A percentile compares a stretch with the other conserved stretches of the same genome.
These are phyloP conservation scores for Stomorhina lunata DNA, from an alignment of 2,888 invertebrate genomes.

Conservation along the genomic window DNA sequence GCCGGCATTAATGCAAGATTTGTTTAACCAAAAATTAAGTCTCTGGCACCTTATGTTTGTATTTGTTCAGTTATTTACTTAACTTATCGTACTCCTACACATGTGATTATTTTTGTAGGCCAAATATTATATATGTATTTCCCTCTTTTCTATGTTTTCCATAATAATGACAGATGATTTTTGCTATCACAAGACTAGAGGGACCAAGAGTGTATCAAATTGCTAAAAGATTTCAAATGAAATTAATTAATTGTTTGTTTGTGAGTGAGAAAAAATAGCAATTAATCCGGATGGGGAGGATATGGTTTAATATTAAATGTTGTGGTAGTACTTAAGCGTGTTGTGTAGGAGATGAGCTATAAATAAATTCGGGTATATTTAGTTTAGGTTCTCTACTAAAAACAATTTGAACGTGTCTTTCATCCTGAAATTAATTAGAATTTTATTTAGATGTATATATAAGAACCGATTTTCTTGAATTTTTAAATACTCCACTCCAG, in stretches of 20 bases:
- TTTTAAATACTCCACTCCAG: too few species aligned
- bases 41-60: background rate
- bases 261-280: background rate
- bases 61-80: constrained; percentile 8
- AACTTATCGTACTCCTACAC: background rate
- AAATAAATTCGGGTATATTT: too few species aligned
- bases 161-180: background rate
- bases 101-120: background rate
- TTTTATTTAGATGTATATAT: too few species aligned
- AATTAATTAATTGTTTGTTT: background rate
- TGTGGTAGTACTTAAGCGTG: background rate
- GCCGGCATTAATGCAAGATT: constrained; percentile 24
- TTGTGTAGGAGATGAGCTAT: background rate
- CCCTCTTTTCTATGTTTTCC: too few species aligned
- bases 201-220: background rate
- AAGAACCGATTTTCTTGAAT: too few species aligned
- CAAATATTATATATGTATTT: constrained; percentile 19
- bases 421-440: too few species aligned
- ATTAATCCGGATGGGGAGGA: too few species aligned
- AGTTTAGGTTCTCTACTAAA: too few species aligned
- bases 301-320: background rate
- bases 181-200: background rate
- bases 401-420: too few species aligned
- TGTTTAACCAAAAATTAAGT: background rate
- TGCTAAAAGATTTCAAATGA: background rate